Conservation (phyloP, 2,113 vertebrate genomes). For the Centropristis striata region DNA sequence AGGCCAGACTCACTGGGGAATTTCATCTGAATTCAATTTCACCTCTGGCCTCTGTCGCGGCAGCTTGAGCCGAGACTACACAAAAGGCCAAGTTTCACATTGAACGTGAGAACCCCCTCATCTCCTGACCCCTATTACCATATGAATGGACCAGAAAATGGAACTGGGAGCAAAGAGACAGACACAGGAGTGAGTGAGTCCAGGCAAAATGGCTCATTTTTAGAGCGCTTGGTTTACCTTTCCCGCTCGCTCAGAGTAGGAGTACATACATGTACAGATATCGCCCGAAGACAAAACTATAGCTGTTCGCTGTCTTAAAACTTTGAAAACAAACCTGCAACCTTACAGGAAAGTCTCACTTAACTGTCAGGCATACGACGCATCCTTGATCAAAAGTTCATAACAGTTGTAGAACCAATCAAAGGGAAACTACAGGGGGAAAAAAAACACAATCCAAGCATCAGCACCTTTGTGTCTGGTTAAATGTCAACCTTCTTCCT, state of each 20-base stretch:
- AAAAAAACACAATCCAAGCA: not conserved
- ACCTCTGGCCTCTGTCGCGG: constrained; percentile 86
- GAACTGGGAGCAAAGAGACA: constrained; percentile 57
- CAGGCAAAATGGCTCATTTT: constrained; percentile 47
- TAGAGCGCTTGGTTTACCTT: constrained; percentile 35
- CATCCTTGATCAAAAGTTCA: not conserved
- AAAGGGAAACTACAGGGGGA: not conserved
- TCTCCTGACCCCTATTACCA: constrained; percentile 95
- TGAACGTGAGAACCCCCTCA: constrained; percentile 95
- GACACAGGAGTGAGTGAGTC: constrained; percentile 40
- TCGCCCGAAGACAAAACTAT: not conserved
- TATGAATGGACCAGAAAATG: constrained; percentile 91
- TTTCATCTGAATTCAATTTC: constrained; percentile 89
- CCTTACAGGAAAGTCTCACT: not conserved
- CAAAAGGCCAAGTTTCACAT: constrained; percentile 91
- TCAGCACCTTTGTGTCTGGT: not conserved
- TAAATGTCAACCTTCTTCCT: constrained; percentile 8
- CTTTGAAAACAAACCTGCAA: not conserved
- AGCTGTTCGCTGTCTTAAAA: not conserved
- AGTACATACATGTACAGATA: constrained; percentile 14
- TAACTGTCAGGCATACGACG: not conserved
- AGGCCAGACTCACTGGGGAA: constrained; percentile 83
- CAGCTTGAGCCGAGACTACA: constrained; percentile 87
- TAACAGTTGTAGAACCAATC: not conserved
- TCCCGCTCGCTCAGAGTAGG: not conserved